Evolutionary conservation across 2,797 vertebrate genomes (phyloP).

Genomic region (Poecile montanus): DNA sequence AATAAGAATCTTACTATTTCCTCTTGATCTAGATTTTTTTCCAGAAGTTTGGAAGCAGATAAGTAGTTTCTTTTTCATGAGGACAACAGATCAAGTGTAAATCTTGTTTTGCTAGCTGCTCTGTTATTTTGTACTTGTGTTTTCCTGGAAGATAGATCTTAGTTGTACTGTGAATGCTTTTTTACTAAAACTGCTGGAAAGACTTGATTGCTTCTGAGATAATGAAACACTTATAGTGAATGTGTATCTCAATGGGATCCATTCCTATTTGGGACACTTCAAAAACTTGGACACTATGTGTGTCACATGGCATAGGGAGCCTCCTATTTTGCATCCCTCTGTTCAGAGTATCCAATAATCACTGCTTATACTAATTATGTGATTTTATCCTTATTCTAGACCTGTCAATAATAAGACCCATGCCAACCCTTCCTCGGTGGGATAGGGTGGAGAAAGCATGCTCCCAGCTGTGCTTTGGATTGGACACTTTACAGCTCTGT

Average conservation of each 20-base stretch:
- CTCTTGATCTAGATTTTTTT: not conserved
- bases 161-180: not conserved
- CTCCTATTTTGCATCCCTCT: not conserved
- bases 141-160: not conserved
- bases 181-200: not conserved
- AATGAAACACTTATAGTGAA: not conserved
- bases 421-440: not conserved
- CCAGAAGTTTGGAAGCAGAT: not conserved
- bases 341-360: not conserved
- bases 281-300: not conserved
- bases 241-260: not conserved
- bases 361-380: not conserved
- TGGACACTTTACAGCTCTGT: slow-evolving; percentile 48
- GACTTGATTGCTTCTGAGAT: not conserved
- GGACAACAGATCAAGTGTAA: not conserved
- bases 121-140: not conserved
- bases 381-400: not conserved
- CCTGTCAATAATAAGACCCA: not conserved
- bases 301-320: not conserved
- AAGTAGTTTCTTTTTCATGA: not conserved
- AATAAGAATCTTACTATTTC: not conserved
- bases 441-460: not conserved
- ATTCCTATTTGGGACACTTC: not conserved
- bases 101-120: not conserved
- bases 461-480: not conserved